Percentiles rank a stretch among this genome's conserved stretches.
Conservation (phyloP, 2,888 invertebrate genomes). For the Oxystoma pomonae region DNA sequence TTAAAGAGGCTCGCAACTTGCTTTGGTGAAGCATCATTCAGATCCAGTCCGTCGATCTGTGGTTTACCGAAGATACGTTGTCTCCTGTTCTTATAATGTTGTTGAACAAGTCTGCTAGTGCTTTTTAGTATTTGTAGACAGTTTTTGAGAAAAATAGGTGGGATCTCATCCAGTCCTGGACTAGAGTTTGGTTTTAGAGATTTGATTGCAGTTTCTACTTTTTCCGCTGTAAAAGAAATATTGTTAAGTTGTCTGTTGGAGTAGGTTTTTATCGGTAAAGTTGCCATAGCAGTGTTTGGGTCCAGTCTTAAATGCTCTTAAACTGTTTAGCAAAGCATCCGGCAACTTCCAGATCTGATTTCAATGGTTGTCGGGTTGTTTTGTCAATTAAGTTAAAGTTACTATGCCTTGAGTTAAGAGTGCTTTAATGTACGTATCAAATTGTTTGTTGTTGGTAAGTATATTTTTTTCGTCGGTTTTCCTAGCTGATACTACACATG, state of each 20-base stretch:
- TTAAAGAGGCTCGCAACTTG: no score
- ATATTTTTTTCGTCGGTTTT: background rate
- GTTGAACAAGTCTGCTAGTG: background rate
- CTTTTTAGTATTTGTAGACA: background rate
- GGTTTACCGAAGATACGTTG: no score
- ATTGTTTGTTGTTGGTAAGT: background rate
- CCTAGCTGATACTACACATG: background rate
- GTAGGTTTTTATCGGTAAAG: background rate
- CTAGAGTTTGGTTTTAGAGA: background rate
- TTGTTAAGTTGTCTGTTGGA: background rate
- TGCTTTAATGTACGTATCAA: background rate
- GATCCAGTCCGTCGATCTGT: no score
- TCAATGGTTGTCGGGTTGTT: background rate
- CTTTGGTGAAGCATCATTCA: no score
- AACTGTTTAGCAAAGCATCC: background rate
- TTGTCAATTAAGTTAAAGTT: background rate
- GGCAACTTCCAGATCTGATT: background rate
- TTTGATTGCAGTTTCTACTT: background rate
- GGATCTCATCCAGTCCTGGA: background rate
- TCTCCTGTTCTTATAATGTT: no score
- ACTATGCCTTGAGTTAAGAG: background rate
- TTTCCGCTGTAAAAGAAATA: background rate
- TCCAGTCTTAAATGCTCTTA: background rate
- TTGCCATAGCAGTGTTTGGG: background rate
- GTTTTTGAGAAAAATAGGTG: background rate